Evolutionary conservation across 2,113 vertebrate species (phyloP), one percentile per base, ranked within the genome.

Genomic region (Chaetura pelagica): DNA sequence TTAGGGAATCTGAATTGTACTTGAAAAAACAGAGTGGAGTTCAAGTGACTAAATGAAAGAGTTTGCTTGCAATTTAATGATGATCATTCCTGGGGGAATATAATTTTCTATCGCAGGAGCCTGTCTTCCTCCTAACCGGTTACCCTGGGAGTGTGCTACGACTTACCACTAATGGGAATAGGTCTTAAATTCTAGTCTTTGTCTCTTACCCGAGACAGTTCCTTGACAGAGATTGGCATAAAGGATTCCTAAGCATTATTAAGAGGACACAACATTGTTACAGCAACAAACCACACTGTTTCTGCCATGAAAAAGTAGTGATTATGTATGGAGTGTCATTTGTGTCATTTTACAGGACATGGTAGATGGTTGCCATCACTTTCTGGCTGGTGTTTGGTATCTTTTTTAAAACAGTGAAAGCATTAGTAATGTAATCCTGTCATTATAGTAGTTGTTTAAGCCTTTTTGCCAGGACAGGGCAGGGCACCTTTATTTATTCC

Each of bases 141-240:
- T 32, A 67, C 48, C 9, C 46, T 80, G 51, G 15, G 18, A 77
- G 22, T 48, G 58, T 61, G 66, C 18, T 78, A 20, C 17, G 29
- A 44, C 22, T 76, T 71, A 49, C 10, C 4, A 30, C 6, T 38
- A 61, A 34, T 2, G 16, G 10, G 17, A 71, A 44, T 0, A 0
- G 57, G 9, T 76, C 24, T 75, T 51, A 54, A 87, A 51, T 69
- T 19, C 13, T 63, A n/a, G 22, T 57, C 16, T 64, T 1, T 0
- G 2, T 55, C 44, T 82, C 40, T 49, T 74, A 48, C 12, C 19
- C 77, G 52, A 58, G 51, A 32, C 11, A 69, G 15, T 21, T 57
- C 46, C 35, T 71, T 74, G 38, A 54, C 24, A 68, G 49, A 66
- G 7, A 14, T 16, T 46, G 42, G 20, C 8, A 2, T 27, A 54